A percentile compares a stretch with the other conserved stretches of the same genome.
Evolutionary conservation across 2,113 vertebrate species (phyloP).

Genomic region (Cacatua alba): DNA sequence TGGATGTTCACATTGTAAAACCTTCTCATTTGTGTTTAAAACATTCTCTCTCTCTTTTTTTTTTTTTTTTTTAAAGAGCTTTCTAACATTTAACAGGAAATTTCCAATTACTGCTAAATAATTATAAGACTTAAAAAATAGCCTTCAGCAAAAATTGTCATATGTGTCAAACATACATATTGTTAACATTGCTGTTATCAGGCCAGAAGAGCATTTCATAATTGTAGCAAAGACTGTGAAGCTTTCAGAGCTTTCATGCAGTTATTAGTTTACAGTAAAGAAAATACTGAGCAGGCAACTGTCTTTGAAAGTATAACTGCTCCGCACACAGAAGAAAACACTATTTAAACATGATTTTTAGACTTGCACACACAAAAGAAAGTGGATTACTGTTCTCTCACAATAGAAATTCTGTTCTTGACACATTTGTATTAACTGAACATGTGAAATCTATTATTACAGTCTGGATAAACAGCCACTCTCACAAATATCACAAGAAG

Average conservation of each 20-base stretch:
- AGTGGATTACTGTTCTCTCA: background rate
- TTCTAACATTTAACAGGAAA: background rate
- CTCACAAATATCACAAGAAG: background rate
- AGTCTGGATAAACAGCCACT: background rate
- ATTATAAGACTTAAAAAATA: background rate
- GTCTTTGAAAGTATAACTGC: background rate
- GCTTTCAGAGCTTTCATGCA: background rate
- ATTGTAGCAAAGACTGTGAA: background rate
- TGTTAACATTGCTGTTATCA: background rate
- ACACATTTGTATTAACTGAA: background rate
- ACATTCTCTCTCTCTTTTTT: accelerated
- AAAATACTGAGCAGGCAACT: background rate
- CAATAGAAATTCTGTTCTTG: background rate
- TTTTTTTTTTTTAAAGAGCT: too few species aligned
- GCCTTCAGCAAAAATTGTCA: background rate
- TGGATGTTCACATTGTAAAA: background rate
- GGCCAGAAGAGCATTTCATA: background rate
- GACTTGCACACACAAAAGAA: background rate
- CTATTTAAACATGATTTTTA: background rate
- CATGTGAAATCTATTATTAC: background rate
- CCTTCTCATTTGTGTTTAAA: background rate
- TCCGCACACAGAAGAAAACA: background rate
- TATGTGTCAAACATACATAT: background rate
- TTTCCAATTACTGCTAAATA: background rate
- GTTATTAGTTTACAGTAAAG: background rate